Evolutionary conservation across 2,113 vertebrate genomes (phyloP).

Genomic region (Tragelaphus buxtoni): DNA sequence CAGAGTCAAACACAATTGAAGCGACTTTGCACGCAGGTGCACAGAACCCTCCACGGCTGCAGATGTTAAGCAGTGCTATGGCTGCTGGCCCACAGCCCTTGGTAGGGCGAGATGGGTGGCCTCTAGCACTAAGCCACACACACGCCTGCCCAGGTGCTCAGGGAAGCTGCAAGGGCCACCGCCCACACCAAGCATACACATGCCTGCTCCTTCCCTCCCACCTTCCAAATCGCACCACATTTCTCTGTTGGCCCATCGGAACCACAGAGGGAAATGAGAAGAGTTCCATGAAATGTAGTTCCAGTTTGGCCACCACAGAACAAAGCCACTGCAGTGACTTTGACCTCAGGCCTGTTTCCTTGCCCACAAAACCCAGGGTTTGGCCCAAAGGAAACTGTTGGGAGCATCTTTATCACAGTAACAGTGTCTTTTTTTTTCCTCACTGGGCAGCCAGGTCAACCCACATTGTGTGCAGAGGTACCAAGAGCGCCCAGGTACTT

Average conservation of each 20-base stretch:
- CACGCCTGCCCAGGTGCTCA: rapidly evolving
- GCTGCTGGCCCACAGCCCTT: not conserved
- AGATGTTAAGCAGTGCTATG: not conserved
- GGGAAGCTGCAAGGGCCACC: not conserved
- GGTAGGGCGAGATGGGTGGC: no score
- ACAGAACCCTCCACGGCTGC: not conserved
- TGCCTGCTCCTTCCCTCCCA: not conserved
- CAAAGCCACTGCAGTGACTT: not conserved
- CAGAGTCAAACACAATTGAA: not conserved
- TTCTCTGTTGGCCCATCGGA: not conserved
- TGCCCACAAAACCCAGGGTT: not conserved
- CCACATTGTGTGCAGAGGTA: not conserved
- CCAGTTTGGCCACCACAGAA: not conserved
- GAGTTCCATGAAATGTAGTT: not conserved
- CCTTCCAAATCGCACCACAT: not conserved
- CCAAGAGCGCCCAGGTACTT: not conserved
- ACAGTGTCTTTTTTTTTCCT: not conserved
- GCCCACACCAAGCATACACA: not conserved
- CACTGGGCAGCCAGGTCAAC: not conserved
- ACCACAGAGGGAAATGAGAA: not conserved
- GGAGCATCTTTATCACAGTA: not conserved
- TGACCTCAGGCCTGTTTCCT: not conserved
- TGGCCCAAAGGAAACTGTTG: not conserved
- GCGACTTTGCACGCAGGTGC: not conserved
- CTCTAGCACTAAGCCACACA: not conserved